Evolutionary conservation across 2,113 vertebrate species (phyloP).

Genomic region (Platysteira castanea): DNA sequence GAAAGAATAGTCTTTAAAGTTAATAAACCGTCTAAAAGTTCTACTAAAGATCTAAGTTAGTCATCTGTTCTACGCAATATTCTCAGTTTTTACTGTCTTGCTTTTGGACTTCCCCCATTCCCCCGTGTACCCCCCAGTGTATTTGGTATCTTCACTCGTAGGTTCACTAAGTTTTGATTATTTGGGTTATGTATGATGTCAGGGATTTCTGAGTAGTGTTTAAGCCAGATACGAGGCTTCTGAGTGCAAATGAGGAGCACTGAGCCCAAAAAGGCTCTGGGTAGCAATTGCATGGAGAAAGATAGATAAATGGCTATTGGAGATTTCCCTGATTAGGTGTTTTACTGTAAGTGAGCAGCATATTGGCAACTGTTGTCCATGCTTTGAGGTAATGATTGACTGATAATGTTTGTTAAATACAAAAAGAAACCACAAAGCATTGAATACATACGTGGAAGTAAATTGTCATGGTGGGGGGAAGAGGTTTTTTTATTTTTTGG

Average conservation of each 20-base stretch:
- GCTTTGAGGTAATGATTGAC: background rate
- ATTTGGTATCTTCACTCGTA: background rate
- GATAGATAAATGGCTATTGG: background rate
- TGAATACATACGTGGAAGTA: background rate
- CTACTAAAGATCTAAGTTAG: background rate
- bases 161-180: background rate
- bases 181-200: background rate
- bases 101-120: background rate
- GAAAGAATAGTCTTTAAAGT: background rate
- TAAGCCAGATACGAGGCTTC: background rate
- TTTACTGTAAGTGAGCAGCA: background rate
- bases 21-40: background rate
- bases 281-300: background rate
- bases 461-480: background rate
- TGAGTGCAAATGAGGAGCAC: background rate
- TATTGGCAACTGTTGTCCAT: background rate
- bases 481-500: background rate
- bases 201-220: background rate
- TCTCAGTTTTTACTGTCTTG: background rate
- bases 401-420: background rate
- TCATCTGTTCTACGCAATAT: background rate
- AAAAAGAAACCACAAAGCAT: background rate
- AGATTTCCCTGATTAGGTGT: background rate
- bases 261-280: background rate
- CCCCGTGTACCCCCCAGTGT: accelerated